A percentile compares a stretch with the other conserved stretches of the same genome.
These are phyloP conservation scores for Chauna torquata DNA, from an alignment of 2,113 vertebrate species.

Conservation along the genomic window DNA sequence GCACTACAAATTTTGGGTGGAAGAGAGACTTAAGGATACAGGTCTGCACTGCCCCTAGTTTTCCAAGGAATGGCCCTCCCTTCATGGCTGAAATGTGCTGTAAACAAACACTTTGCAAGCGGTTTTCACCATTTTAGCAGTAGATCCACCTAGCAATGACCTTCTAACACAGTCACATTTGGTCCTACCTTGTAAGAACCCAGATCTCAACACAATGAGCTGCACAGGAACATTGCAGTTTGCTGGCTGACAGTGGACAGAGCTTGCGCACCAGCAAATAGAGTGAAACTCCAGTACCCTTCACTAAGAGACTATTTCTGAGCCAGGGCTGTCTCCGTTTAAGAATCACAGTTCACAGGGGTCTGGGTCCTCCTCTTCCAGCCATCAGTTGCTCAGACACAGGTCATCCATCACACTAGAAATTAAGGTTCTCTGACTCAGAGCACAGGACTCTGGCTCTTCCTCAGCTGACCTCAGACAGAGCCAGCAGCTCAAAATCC, in stretches of 20 bases:
- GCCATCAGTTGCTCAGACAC: neutral
- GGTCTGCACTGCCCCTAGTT: neutral
- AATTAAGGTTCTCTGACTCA: neutral
- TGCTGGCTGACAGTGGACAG: neutral
- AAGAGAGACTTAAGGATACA: neutral
- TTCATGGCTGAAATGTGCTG: neutral
- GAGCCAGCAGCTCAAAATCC: neutral
- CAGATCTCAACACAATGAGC: fast-evolving
- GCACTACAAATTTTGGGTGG: neutral
- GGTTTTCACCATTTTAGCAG: neutral
- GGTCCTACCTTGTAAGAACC: neutral
- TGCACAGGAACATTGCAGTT: neutral
- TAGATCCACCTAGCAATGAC: neutral
- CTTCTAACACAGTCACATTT: neutral
- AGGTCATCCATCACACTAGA: neutral
- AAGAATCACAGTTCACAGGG: neutral
- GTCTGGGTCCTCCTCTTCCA: neutral
- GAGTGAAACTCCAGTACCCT: neutral
- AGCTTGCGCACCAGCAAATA: neutral
- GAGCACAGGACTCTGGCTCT: neutral
- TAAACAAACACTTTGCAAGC: neutral
- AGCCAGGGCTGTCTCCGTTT: neutral
- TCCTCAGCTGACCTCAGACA: neutral
- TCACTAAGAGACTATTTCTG: neutral
- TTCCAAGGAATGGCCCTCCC: neutral